phyloP scores from a whole-genome alignment of 1,140 invertebrate species.

The Sipha flava region DNA sequence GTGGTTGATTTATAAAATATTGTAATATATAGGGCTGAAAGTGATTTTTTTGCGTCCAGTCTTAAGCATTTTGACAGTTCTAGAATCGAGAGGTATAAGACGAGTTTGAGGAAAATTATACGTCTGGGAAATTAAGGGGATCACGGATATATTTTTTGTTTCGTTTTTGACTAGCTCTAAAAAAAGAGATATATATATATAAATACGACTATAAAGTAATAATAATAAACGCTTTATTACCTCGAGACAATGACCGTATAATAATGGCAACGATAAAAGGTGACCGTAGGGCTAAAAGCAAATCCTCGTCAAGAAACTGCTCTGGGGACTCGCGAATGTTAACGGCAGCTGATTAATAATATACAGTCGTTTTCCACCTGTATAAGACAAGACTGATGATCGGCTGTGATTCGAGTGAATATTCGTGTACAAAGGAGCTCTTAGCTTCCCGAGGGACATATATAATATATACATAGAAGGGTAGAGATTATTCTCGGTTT shows the following conservation, averaged over 20 bases:
- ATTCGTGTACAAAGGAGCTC: constrained; percentile 14
- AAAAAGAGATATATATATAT: neutral
- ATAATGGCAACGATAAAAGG: constrained; percentile 26
- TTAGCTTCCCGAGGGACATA: neutral
- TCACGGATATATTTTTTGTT: neutral
- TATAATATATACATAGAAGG: neutral
- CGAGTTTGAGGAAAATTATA: neutral
- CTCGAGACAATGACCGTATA: constrained; percentile 29
- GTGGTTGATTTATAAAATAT: too few relatives aligned
- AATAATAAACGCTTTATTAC: constrained; percentile 30
- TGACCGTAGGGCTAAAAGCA: constrained; percentile 28
- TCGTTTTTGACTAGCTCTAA: neutral
- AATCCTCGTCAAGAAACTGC: constrained; percentile 25
- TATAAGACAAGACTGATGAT: constrained; percentile 30
- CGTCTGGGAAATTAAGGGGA: constrained; percentile 15
- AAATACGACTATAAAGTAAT: neutral
- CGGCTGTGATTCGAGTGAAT: constrained; percentile 22
- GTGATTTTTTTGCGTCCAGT: too few relatives aligned
- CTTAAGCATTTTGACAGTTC: too few relatives aligned
- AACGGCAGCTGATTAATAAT: constrained; percentile 30
- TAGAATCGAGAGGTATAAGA: neutral
- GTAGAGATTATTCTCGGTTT: neutral
- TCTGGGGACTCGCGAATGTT: constrained; percentile 18
- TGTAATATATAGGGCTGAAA: too few relatives aligned
- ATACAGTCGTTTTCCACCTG: constrained; percentile 24